These are phyloP conservation scores for Peromyscus attwateri DNA, from an alignment of 2,797 vertebrate genomes.

Conservation along the genomic window DNA sequence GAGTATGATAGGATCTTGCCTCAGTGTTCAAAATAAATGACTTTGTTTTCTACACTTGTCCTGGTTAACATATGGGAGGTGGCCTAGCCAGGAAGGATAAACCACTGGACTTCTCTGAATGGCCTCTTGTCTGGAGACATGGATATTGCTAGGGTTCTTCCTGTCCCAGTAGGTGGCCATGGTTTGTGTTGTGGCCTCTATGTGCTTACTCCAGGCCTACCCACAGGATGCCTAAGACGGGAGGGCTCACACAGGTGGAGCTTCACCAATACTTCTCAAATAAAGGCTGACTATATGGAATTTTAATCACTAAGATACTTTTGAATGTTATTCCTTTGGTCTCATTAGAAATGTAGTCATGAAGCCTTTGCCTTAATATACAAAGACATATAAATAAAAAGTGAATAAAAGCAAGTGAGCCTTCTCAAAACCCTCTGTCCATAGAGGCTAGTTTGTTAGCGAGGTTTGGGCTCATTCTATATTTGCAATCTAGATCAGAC, in stretches of 20 bases:
- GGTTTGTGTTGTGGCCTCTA: not conserved
- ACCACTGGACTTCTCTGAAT: not conserved
- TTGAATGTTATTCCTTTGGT: not conserved
- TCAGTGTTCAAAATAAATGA: not conserved
- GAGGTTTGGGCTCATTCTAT: not conserved
- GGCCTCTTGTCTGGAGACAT: not conserved
- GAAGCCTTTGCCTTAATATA: constrained; percentile 10
- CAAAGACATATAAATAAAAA: not conserved
- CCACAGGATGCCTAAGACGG: not conserved
- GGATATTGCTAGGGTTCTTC: not conserved
- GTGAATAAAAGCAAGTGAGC: not conserved
- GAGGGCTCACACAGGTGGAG: not conserved
- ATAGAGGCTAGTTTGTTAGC: not conserved
- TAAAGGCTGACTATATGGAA: not conserved
- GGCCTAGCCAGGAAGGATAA: not conserved
- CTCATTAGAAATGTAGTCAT: not conserved
- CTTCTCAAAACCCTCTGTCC: not conserved
- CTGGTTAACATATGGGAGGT: not conserved
- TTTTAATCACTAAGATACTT: not conserved
- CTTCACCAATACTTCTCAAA: not conserved
- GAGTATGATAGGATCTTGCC: not conserved
- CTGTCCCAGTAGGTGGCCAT: not conserved
- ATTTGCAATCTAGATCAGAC: not conserved
- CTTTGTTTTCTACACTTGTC: not conserved
- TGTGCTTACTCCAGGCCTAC: not conserved